A percentile compares a stretch with the other conserved stretches of the same genome.
phyloP scores from a whole-genome alignment of 1,140 invertebrate genomes.

The Apis florea region DNA sequence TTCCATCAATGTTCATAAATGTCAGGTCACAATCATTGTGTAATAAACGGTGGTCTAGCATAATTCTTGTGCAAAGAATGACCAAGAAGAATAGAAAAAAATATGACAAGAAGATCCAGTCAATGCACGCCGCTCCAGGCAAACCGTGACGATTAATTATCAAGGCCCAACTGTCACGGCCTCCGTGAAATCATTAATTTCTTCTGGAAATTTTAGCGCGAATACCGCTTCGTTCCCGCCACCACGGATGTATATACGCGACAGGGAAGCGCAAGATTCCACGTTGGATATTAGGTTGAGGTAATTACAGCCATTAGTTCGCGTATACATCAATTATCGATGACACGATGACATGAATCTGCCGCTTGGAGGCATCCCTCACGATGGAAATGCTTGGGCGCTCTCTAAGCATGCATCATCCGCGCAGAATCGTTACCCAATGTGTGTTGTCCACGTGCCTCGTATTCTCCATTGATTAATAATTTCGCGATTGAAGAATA shows the following conservation, averaged over 20 bases:
- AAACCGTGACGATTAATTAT: slow-evolving; percentile 69
- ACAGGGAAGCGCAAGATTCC: slow-evolving; percentile 65
- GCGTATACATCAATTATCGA: slow-evolving; percentile 79
- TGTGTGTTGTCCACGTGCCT: slow-evolving; percentile 28
- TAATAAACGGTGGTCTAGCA: slow-evolving; percentile 60
- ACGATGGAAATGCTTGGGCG: slow-evolving; percentile 52
- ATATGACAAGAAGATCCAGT: slow-evolving; percentile 47
- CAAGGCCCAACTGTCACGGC: slow-evolving; percentile 48
- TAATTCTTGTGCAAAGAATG: slow-evolving; percentile 47
- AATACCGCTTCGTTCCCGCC: neutral
- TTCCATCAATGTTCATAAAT: slow-evolving; percentile 55
- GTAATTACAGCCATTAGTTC: slow-evolving; percentile 77
- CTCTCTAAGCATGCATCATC: slow-evolving; percentile 32
- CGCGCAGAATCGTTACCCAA: slow-evolving; percentile 19
- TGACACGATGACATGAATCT: slow-evolving; percentile 73
- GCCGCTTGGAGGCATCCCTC: slow-evolving; percentile 64
- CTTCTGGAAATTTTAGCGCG: slow-evolving; percentile 38
- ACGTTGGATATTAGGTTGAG: slow-evolving; percentile 71
- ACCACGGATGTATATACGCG: slow-evolving; percentile 34
- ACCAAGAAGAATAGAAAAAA: slow-evolving; percentile 40
- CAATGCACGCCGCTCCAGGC: slow-evolving; percentile 55
- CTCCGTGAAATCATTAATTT: slow-evolving; percentile 69
- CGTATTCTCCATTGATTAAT: slow-evolving; percentile 23
- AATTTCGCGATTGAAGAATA: slow-evolving; percentile 11
- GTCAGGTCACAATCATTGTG: slow-evolving; percentile 55